These are phyloP conservation scores for Odocoileus virginianus DNA, from an alignment of 2,113 vertebrate genomes.

Conservation along the genomic window DNA sequence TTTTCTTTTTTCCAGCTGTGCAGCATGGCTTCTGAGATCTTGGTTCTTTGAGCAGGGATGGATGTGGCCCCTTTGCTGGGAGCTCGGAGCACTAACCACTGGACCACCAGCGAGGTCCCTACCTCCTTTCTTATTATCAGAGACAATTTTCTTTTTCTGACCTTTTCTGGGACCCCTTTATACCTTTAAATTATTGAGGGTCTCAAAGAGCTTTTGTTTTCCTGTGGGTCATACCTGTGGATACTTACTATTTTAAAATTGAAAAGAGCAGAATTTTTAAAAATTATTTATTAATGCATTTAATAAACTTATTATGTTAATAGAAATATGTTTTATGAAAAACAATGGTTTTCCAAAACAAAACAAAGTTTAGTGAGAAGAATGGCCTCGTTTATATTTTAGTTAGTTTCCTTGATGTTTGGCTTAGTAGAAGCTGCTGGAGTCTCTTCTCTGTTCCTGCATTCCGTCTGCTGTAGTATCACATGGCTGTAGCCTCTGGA, in stretches of 20 bases:
- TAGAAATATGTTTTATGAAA: neutral
- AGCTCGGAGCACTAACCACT: neutral
- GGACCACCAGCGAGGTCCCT: neutral
- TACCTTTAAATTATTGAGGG: neutral
- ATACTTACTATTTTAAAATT: neutral
- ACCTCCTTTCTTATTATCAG: neutral
- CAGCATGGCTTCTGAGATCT: neutral
- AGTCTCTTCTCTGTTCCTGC: neutral
- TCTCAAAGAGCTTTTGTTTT: neutral
- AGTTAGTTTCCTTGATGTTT: neutral
- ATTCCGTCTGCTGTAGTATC: neutral
- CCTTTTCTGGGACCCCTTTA: neutral
- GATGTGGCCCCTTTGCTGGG: neutral
- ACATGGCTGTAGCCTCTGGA: neutral
- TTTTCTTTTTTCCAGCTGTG: neutral
- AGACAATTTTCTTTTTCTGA: neutral
- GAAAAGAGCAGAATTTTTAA: neutral
- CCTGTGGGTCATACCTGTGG: neutral
- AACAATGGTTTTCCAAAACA: constrained; percentile 4
- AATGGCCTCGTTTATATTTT: neutral
- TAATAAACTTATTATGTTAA: neutral
- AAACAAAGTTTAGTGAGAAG: neutral
- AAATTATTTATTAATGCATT: neutral
- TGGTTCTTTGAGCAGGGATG: neutral
- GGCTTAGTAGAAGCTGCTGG: neutral